Conservation (phyloP, 2,797 vertebrate species). For the Ctenochaetus hawaiiensis region DNA sequence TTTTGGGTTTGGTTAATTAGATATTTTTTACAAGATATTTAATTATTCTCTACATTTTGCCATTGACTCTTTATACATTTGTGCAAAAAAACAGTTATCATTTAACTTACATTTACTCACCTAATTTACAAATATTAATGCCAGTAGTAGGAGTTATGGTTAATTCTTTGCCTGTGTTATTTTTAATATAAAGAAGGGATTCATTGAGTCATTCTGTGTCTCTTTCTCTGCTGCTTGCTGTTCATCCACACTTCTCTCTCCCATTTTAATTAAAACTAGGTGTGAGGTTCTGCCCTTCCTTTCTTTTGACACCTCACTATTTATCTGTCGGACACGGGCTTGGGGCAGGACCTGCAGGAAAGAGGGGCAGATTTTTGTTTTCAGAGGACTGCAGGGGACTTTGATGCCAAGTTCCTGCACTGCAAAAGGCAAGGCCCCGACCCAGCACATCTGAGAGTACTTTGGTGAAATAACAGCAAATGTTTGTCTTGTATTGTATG, state of each 20-base stretch:
- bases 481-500: conserved; percentile 92
- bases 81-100: not conserved
- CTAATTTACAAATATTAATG: not conserved
- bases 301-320: conserved; percentile 80
- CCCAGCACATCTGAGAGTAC: conserved; percentile 87
- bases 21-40: not conserved
- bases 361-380: conserved; percentile 78
- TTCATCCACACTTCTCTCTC: not conserved
- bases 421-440: conserved; percentile 70
- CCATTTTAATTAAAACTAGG: conserved; percentile 76
- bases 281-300: conserved; percentile 57
- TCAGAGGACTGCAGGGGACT: conserved; percentile 73
- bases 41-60: not conserved
- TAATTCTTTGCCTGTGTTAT: not conserved
- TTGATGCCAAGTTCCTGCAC: conserved; percentile 84
- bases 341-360: conserved; percentile 71
- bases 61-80: not conserved
- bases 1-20: not conserved
- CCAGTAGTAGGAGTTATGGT: conserved; percentile 1
- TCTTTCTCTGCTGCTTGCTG: not conserved
- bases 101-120: not conserved
- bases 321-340: conserved; percentile 73
- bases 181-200: not conserved
- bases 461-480: conserved; percentile 91
- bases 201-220: not conserved